Conservation (phyloP, 2,888 invertebrate genomes). For the Leptogaster cylindrica region DNA sequence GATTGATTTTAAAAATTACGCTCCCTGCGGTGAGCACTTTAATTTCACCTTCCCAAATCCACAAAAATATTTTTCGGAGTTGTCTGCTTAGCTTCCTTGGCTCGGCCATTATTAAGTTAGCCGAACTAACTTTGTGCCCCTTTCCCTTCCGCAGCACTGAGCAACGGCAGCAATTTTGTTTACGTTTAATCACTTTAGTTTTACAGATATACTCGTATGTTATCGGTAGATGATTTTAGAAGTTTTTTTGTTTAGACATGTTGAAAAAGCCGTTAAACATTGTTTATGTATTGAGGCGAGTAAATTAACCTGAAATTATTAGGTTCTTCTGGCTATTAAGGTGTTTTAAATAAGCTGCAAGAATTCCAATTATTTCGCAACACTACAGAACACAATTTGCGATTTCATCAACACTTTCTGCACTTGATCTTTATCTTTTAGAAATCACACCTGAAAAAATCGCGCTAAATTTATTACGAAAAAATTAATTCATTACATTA, state of each 20-base stretch:
- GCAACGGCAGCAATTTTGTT: constrained; percentile 6
- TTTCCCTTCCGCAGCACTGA: constrained; percentile 9
- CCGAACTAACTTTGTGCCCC: neutral
- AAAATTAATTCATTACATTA: too few species aligned
- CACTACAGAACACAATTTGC: too few species aligned
- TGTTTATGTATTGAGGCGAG: too few species aligned
- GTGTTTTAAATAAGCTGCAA: too few species aligned
- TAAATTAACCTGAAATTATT: too few species aligned
- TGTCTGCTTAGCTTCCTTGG: neutral
- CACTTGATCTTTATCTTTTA: too few species aligned
- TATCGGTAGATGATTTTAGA: constrained; percentile 40
- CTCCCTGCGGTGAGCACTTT: constrained; percentile 11
- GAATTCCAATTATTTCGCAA: too few species aligned
- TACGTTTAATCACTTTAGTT: constrained; percentile 24
- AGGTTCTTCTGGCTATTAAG: too few species aligned
- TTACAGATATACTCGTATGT: constrained; percentile 17
- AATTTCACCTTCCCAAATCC: neutral
- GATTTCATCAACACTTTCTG: too few species aligned
- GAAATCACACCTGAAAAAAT: too few species aligned
- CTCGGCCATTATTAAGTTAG: neutral
- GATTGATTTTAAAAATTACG: neutral
- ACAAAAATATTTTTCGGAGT: neutral
- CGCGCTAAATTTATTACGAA: too few species aligned
- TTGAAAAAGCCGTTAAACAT: too few species aligned
- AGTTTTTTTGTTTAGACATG: constrained; percentile 11